These are phyloP conservation scores for Falco peregrinus DNA, from an alignment of 2,797 vertebrate species.

Conservation along the genomic window DNA sequence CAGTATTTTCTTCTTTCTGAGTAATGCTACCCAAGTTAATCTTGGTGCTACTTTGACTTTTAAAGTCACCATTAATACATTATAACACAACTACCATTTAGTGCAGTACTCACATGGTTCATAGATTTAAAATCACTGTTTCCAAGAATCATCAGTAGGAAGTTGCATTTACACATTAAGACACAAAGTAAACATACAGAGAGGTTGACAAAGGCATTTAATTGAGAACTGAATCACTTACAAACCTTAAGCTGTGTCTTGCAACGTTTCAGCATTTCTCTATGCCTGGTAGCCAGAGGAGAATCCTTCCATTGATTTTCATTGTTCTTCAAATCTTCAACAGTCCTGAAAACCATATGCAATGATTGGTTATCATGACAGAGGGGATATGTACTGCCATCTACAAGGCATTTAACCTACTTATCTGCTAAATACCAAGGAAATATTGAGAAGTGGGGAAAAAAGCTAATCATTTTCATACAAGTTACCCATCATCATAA, in stretches of 20 bases:
- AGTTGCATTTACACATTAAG: not conserved
- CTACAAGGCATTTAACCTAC: not conserved
- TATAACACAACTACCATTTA: too few species aligned
- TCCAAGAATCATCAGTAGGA: not conserved
- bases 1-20: not conserved
- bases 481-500: not conserved
- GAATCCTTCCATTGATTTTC: constrained; percentile 99
- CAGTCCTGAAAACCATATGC: constrained; percentile 82
- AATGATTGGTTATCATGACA: not conserved
- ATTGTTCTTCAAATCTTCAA: constrained; percentile 97
- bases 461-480: not conserved
- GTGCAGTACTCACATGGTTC: not conserved
- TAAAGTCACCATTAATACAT: not conserved
- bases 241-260: constrained; percentile 98
- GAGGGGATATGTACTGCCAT: not conserved
- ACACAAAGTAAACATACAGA: not conserved
- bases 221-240: not conserved
- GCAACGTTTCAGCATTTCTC: constrained; percentile 98
- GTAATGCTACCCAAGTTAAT: not conserved
- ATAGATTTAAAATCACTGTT: not conserved
- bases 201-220: not conserved
- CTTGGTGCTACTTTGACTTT: not conserved
- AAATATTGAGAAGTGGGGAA: not conserved
- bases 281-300: constrained; percentile 91
- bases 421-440: not conserved